A percentile compares a stretch with the other conserved stretches of the same genome.
phyloP scores from a whole-genome alignment of 2,888 invertebrate species.

The Sussaba pulchella region DNA sequence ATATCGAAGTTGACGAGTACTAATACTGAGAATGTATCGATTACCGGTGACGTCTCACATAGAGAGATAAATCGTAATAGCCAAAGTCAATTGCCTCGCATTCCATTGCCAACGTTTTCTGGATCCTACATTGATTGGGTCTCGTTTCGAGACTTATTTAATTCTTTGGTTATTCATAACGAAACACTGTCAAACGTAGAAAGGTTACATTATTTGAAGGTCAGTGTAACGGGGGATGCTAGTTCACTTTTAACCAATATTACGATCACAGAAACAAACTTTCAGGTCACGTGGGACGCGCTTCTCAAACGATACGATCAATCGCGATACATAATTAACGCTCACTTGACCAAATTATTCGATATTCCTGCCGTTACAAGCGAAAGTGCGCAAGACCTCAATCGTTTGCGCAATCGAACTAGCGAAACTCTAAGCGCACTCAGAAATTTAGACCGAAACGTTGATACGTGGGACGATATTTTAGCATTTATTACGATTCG shows the following conservation, averaged over 20 bases:
- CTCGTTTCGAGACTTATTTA: slow-evolving; percentile 14
- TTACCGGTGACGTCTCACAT: neutral
- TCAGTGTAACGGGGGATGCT: slow-evolving; percentile 12
- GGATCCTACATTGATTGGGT: slow-evolving; percentile 19
- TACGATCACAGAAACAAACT: slow-evolving; percentile 26
- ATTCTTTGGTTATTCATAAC: slow-evolving; percentile 15
- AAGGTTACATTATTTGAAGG: too few species aligned
- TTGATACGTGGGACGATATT: slow-evolving; percentile 25
- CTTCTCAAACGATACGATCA: slow-evolving; percentile 7
- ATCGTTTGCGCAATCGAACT: neutral
- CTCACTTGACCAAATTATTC: slow-evolving; percentile 4
- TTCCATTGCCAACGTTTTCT: slow-evolving; percentile 11
- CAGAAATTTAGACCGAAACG: neutral
- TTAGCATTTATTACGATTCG: slow-evolving; percentile 13
- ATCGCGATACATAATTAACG: slow-evolving; percentile 9
- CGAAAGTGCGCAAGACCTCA: neutral
- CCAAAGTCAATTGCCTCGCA: slow-evolving; percentile 6
- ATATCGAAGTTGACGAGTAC: neutral
- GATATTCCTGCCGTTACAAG: neutral
- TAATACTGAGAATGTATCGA: neutral
- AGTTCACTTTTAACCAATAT: slow-evolving; percentile 21
- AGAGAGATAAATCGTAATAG: neutral
- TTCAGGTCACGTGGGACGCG: neutral
- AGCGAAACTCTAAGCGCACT: slow-evolving; percentile 14
- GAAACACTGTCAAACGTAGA: neutral